Percentiles rank a stretch among this genome's conserved stretches.
These are phyloP conservation scores for Pachymerium ferrugineum DNA, from an alignment of 2,888 invertebrate genomes.

Conservation along the genomic window DNA sequence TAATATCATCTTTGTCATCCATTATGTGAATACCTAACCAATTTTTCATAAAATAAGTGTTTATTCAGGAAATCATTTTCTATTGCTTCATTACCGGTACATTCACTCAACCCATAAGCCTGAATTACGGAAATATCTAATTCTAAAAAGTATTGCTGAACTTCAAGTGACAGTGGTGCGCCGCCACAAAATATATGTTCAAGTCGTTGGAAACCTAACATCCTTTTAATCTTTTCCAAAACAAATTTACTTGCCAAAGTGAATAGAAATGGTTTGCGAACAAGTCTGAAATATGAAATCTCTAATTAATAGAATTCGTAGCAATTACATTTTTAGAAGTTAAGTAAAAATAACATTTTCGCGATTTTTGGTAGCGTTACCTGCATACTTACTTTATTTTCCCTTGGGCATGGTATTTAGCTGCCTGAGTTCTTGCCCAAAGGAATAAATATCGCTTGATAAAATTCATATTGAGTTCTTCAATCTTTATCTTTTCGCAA, in stretches of 20 bases:
- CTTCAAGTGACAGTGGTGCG: not conserved
- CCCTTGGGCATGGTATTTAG: not conserved
- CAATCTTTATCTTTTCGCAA: constrained; percentile 73
- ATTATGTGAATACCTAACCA: constrained; percentile 45
- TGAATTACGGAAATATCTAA: too few species aligned
- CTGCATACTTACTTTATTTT: not conserved
- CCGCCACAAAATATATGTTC: constrained; percentile 56
- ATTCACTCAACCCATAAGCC: too few species aligned
- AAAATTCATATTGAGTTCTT: constrained; percentile 50
- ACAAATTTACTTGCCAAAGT: constrained; percentile 70
- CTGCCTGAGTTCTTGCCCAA: not conserved
- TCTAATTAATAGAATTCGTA: not conserved
- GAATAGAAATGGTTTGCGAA: constrained; percentile 60
- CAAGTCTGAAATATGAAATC: not conserved
- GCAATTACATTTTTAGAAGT: too few species aligned
- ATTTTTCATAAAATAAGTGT: too few species aligned
- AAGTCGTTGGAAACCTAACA: constrained; percentile 71
- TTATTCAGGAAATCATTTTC: too few species aligned
- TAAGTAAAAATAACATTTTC: too few species aligned
- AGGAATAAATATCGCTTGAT: not conserved
- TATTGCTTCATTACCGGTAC: too few species aligned
- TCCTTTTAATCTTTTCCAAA: constrained; percentile 70
- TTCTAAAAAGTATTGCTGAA: too few species aligned
- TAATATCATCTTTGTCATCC: not conserved
- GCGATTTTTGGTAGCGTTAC: too few species aligned